Base-by-base conservation (phyloP, 2,113 vertebrate genomes). In the Dromiciops gliroides region DNA sequence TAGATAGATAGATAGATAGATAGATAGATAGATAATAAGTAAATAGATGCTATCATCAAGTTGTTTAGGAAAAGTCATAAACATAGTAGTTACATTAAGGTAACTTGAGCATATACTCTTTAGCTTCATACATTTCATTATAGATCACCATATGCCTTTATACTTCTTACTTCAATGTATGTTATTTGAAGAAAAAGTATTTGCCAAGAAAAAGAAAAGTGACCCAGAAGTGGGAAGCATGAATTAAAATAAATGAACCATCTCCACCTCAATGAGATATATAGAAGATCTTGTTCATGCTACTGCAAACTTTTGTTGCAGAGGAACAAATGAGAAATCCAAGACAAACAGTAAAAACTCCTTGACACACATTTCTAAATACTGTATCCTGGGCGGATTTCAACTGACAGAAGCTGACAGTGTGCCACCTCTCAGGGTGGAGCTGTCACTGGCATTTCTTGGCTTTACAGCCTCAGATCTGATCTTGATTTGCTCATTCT, bases 301-400 rank as follows among this genome's bases (percentile, higher is more conserved):
- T 93, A 50, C 11, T 5, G 47, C 89, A 96, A 90, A 93, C 48
- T 52, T 93, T 93, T 50, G 4, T 75, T 94, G 90, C 26, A 94
- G 50, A 52, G 53, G 93, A 89, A 50, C 67, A 88, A 88, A 51
- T 53, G 49, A 51, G 53, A 51, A 47, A 88, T 25, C n/a, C 92
- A 89, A 91, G 53, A 93, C 49, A 56, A 93, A 67, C 24, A 48
- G 88, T 83, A 28, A 91, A 91, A 93, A 92, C 48, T 89, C 90
- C 37, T 23, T 75, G 91, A 92, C 24, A 93, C 49, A 31, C 51
- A 16, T 92, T 95, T 96, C 91, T 94, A 95, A 96, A 67, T 89
- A 92, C 89, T 56, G 53, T 28, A 56, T 56, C 53, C 89, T 51
- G 53, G 88, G 53, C 67, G 92, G 93, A 94, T 83, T 95, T 92